A percentile compares a stretch with the other conserved stretches of the same genome.
Conservation (phyloP, 2,113 vertebrate species). For the Pantherophis guttatus region DNA sequence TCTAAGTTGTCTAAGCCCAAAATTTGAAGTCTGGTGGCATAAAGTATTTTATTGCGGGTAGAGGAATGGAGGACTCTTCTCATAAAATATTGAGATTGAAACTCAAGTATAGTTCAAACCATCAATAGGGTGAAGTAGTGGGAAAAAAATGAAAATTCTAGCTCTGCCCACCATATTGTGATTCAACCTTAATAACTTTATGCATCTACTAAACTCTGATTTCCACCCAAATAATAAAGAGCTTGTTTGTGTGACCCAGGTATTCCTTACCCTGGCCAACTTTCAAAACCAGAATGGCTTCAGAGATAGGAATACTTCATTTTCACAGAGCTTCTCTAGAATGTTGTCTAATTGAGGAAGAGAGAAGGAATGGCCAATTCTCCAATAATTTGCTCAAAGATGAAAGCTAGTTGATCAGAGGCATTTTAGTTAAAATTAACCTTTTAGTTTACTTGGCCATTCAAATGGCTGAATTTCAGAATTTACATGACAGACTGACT, state of each 20-base stretch:
- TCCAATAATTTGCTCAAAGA: background rate
- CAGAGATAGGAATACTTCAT: background rate
- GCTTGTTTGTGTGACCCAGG: background rate
- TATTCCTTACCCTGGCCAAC: background rate
- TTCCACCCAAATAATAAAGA: background rate
- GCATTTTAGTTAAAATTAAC: background rate
- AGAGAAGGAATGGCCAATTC: background rate
- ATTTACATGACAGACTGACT: background rate
- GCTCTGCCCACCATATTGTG: background rate
- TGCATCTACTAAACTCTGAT: background rate
- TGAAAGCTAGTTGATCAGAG: background rate
- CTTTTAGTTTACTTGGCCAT: background rate
- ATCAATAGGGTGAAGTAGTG: background rate
- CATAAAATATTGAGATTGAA: background rate
- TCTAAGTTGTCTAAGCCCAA: too few relatives aligned
- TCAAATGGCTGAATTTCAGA: background rate
- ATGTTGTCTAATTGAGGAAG: background rate
- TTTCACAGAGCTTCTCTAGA: background rate
- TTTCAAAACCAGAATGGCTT: background rate
- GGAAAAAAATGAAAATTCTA: background rate
- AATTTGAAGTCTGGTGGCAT: too few relatives aligned
- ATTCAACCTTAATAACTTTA: background rate
- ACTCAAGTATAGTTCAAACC: background rate
- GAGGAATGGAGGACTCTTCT: too few relatives aligned
- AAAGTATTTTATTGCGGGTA: too few relatives aligned